A percentile compares a stretch with the other conserved stretches of the same genome.
Evolutionary conservation across 2,888 invertebrate genomes (phyloP).

Genomic region (Platypus cylindrus): DNA sequence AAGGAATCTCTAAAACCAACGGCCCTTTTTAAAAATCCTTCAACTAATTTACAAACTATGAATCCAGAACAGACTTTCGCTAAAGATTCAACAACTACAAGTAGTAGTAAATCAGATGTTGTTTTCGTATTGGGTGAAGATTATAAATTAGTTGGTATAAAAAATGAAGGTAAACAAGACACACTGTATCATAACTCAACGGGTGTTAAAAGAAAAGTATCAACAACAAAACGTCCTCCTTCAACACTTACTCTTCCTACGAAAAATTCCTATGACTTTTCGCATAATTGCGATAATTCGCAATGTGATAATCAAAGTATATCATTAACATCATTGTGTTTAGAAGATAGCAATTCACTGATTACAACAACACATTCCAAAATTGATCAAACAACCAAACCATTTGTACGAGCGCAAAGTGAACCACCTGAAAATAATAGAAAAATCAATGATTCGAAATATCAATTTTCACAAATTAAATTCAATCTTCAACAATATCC

Average conservation of each 20-base stretch:
- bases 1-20: constrained; percentile 6
- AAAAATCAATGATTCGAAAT: constrained; percentile 25
- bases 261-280: constrained; percentile 3
- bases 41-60: constrained; percentile 7
- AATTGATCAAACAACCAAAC: background rate
- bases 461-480: constrained; percentile 58
- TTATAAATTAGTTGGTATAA: constrained; percentile 53
- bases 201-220: constrained; percentile 8
- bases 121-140: constrained; percentile 61
- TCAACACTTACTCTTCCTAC: constrained; percentile 6
- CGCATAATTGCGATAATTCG: constrained; percentile 3
- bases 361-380: background rate
- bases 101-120: constrained; percentile 30
- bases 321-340: constrained; percentile 20
- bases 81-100: constrained; percentile 23
- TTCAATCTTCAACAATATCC: constrained; percentile 63
- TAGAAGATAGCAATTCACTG: constrained; percentile 2
- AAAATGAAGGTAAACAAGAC: constrained; percentile 27
- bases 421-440: constrained; percentile 26
- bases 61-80: constrained; percentile 3
- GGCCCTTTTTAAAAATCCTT: constrained; percentile 3
- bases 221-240: constrained; percentile 5
- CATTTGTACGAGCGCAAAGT: constrained; percentile 25
- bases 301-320: constrained; percentile 16
- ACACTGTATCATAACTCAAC: background rate